phyloP scores from a whole-genome alignment of 2,797 vertebrate species.

The Hoplostethus mediterraneus region DNA sequence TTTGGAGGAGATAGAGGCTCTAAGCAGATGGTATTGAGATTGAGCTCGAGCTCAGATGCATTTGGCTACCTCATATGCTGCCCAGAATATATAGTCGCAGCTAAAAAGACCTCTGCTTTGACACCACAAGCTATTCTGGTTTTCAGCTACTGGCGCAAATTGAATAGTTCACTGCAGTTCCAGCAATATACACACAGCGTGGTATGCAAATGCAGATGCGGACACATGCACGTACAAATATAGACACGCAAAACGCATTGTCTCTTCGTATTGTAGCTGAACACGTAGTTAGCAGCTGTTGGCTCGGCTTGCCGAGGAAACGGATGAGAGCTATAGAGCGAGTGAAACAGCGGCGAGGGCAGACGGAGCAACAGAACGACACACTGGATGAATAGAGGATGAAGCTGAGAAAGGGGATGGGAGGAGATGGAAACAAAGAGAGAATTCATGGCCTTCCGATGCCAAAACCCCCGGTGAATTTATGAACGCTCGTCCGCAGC shows the following conservation, averaged over 20 bases:
- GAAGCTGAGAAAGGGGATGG: slow-evolving; percentile 26
- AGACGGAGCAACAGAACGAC: slow-evolving; percentile 15
- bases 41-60: slow-evolving; percentile 61
- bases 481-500: slow-evolving; percentile 64
- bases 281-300: slow-evolving; percentile 62
- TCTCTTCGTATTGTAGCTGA: slow-evolving; percentile 50
- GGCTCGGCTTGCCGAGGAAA: slow-evolving; percentile 24
- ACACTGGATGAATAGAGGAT: slow-evolving; percentile 35
- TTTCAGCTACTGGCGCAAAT: background rate
- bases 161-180: slow-evolving; percentile 42
- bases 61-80: slow-evolving; percentile 59
- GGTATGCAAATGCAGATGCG: slow-evolving; percentile 36
- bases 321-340: slow-evolving; percentile 8
- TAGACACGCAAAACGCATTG: background rate
- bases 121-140: slow-evolving; percentile 48
- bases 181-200: slow-evolving; percentile 41
- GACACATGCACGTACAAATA: background rate
- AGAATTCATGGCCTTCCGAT: slow-evolving; percentile 41
- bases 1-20: slow-evolving; percentile 60
- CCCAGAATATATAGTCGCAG: slow-evolving; percentile 54
- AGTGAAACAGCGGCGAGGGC: slow-evolving; percentile 14
- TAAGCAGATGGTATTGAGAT: slow-evolving; percentile 80
- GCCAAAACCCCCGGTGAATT: slow-evolving; percentile 67
- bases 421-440: slow-evolving; percentile 65
- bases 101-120: slow-evolving; percentile 49